Evolutionary conservation across 2,797 vertebrate species (phyloP).

Genomic region (Lepilemur ruficaudatus): DNA sequence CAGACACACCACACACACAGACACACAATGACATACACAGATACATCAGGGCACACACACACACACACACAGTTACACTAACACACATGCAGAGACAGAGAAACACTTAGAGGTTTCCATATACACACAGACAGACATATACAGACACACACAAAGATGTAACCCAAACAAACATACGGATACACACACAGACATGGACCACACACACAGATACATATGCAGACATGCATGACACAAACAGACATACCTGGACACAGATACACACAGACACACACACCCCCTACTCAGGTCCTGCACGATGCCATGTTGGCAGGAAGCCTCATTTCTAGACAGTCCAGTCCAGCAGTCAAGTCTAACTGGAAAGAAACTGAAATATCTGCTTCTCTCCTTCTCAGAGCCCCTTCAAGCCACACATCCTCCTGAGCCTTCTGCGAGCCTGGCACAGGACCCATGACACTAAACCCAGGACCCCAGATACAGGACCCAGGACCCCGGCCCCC

Average conservation of each 20-base stretch:
- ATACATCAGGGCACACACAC: not conserved
- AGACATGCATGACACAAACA: not conserved
- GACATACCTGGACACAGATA: not conserved
- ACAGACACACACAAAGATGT: not conserved
- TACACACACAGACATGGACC: not conserved
- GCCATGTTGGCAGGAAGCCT: not conserved
- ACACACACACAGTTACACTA: not conserved
- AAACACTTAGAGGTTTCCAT: not conserved
- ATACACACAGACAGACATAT: not conserved
- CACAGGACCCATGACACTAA: not conserved
- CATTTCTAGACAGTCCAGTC: not conserved
- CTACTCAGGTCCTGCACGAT: accelerated
- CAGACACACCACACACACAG: not conserved
- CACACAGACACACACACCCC: not conserved
- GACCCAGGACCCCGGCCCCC: accelerated
- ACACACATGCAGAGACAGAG: not conserved
- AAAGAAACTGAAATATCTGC: not conserved
- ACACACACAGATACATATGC: accelerated
- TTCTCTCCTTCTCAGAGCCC: not conserved
- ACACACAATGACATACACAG: not conserved
- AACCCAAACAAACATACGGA: not conserved
- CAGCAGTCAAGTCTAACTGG: not conserved
- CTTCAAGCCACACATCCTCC: not conserved
- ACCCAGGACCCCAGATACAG: not conserved
- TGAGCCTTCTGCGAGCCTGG: accelerated